Evolutionary conservation across 2,797 vertebrate species (phyloP).

Genomic region (Mormyrops attenuatus): DNA sequence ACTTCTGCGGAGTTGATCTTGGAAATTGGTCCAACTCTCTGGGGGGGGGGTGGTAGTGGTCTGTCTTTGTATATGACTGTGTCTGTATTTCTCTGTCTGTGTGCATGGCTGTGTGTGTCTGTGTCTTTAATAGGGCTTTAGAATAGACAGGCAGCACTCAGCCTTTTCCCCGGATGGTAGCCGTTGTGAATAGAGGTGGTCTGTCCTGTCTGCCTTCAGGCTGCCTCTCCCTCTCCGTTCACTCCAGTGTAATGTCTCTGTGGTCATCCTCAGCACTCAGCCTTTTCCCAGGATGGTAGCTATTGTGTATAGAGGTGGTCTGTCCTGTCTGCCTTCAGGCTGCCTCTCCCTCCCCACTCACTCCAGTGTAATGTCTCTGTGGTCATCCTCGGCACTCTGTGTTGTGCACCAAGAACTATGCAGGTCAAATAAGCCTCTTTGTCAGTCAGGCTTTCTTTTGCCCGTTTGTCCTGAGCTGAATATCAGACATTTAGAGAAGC

Average conservation of each 20-base stretch:
- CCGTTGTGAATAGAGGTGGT: not conserved
- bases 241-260: too few species aligned
- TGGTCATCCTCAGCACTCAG: not conserved
- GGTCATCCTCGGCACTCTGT: not conserved
- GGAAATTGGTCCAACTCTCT: not conserved
- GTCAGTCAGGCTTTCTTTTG: not conserved
- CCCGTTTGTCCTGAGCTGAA: not conserved
- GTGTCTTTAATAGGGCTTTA: not conserved
- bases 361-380: not conserved
- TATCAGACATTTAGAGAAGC: not conserved
- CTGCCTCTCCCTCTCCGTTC: not conserved
- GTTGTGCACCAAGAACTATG: not conserved
- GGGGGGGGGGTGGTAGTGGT: not conserved
- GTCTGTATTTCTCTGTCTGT: not conserved
- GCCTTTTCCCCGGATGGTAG: not conserved
- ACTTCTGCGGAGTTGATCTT: not conserved
- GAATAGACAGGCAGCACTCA: not conserved
- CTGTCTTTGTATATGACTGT: not conserved
- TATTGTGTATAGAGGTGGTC: not conserved
- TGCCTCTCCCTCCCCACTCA: not conserved
- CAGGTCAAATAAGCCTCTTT: not conserved
- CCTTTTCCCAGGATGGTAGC: not conserved
- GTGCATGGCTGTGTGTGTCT: too few species aligned
- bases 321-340: not conserved
- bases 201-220: not conserved